phyloP scores from a whole-genome alignment of 2,888 invertebrate species.

The Eristalis pertinax region DNA sequence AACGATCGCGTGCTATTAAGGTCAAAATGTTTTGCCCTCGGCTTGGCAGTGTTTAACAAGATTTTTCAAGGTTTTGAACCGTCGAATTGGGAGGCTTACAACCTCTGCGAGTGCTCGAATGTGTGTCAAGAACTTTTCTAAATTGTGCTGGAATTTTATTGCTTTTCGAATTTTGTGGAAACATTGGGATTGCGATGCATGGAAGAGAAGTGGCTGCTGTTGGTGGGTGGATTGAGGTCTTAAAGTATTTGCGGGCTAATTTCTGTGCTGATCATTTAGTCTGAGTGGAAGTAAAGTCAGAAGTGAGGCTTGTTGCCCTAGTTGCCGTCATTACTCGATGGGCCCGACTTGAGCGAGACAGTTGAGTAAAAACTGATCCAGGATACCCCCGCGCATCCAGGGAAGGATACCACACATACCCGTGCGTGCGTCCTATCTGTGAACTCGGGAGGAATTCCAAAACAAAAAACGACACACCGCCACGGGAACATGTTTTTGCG shows the following conservation, averaged over 20 bases:
- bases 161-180: not conserved
- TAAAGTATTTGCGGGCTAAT: too few species aligned
- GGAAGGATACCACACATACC: slow-evolving; percentile 28
- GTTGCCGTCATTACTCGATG: too few species aligned
- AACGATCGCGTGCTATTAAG: not conserved
- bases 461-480: slow-evolving; percentile 24
- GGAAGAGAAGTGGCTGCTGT: too few species aligned
- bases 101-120: not conserved
- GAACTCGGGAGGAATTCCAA: slow-evolving; percentile 56
- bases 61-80: not conserved
- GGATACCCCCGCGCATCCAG: slow-evolving; percentile 29
- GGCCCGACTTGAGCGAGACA: too few species aligned
- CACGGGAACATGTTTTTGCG: slow-evolving; percentile 63
- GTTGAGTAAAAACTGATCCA: too few species aligned
- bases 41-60: not conserved
- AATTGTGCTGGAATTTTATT: not conserved
- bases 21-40: slow-evolving; percentile 5
- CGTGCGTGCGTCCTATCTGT: slow-evolving; percentile 12
- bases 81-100: not conserved
- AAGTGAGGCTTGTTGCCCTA: too few species aligned
- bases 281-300: too few species aligned
- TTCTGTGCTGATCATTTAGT: too few species aligned
- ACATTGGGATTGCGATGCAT: too few species aligned
- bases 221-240: too few species aligned
- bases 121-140: not conserved